Base-by-base conservation (phyloP, 2,797 vertebrate species). In the Rhyacichthys aspro region DNA sequence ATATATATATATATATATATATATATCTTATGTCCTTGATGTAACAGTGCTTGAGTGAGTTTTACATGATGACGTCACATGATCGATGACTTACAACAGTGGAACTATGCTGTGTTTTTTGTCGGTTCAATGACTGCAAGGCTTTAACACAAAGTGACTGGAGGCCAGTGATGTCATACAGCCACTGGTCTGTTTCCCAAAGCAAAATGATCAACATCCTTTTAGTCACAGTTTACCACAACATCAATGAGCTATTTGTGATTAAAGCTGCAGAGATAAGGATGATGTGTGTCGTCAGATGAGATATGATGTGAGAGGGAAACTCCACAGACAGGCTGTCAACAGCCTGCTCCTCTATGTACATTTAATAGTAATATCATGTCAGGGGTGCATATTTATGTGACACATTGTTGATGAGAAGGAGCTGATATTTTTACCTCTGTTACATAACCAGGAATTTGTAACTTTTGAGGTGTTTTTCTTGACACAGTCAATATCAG, bases 191-290 rank as follows among this genome's bases (percentile, higher is more conserved):
- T 70, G 75, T 86, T 83, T 86, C 81, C 87, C 75, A 33, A 38
- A 45, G 48, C 19, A n/a, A n/a, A n/a, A n/a, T n/a, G n/a, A n/a
- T n/a, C n/a, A n/a, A n/a, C n/a, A n/a, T n/a, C n/a, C n/a, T n/a
- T n/a, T n/a, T n/a, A n/a, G n/a, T n/a, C n/a, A n/a, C n/a, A n/a
- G n/a, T 70, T 66, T 67, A 47, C 55, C 65, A 66, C 50, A 1
- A 57, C 81, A 72, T 81, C 81, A 70, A 71, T 74, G 79, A 72
- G 55, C 81, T 60, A 81, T 88, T 88, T 83, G 85, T 83, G 67
- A 70, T 67, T 56, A 59, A 43, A 18, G 41, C 60, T 46, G 36
- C 67, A 66, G 55, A 50, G 62, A 74, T 67, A 67, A 74, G 77
- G 63, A 76, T 73, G 74, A 58, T 34, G 55, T 59, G 55, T 59